Evolutionary conservation across 2,888 invertebrate genomes (phyloP).

Genomic region (Limenitis camilla): DNA sequence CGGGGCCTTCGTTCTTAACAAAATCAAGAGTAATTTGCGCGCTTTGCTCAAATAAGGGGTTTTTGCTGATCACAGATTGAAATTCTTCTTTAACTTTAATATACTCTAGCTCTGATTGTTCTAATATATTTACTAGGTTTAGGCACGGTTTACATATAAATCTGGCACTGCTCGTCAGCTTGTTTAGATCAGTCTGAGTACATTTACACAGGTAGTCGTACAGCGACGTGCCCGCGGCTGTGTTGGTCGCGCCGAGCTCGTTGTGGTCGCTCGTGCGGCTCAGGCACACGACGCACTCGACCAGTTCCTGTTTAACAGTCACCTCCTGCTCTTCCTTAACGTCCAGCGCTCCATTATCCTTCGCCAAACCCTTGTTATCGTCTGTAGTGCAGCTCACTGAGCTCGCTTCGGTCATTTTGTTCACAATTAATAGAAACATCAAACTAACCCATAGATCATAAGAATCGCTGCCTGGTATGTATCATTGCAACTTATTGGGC

Average conservation of each 20-base stretch:
- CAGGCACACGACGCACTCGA: conserved; percentile 54
- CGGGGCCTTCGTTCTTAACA: conserved; percentile 27
- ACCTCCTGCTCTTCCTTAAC: conserved; percentile 26
- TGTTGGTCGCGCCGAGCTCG: conserved; percentile 41
- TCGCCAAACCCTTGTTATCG: conserved; percentile 30
- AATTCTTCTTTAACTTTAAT: conserved; percentile 53
- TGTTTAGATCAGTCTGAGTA: conserved; percentile 38
- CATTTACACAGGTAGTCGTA: conserved; percentile 45
- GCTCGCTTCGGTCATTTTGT: conserved; percentile 48
- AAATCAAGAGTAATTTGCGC: conserved; percentile 37
- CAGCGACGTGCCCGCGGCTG: conserved; percentile 41
- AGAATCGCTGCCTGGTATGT: conserved; percentile 1
- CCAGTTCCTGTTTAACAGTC: conserved; percentile 48
- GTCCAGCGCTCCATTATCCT: conserved; percentile 29
- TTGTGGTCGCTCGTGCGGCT: conserved; percentile 38
- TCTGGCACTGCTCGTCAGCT: conserved; percentile 34
- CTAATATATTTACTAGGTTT: conserved; percentile 54
- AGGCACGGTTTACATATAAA: conserved; percentile 51
- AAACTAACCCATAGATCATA: conserved; percentile 10
- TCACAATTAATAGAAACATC: neutral
- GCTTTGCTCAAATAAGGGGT: conserved; percentile 39
- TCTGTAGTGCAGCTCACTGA: conserved; percentile 45
- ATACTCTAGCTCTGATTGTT: conserved; percentile 58
- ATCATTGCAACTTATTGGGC: conserved; percentile 6
- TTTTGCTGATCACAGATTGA: conserved; percentile 54